Evolutionary conservation across 2,888 invertebrate species (phyloP), one percentile per base, ranked within the genome.

Genomic region (Eledona agricola): DNA sequence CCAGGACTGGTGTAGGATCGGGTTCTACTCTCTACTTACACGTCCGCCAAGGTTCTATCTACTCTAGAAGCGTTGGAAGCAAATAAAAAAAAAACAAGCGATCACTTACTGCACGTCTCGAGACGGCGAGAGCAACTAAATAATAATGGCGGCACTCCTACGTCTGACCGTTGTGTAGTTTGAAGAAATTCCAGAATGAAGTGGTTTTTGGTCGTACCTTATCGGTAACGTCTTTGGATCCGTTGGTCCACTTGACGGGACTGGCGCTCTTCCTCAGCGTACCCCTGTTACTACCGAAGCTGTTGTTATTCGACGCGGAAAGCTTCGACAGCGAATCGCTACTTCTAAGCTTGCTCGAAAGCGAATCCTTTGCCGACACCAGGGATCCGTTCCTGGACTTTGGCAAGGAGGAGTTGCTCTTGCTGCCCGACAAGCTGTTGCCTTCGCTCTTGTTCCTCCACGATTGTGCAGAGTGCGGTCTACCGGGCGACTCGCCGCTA

Each of bases 161-260:
- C 68, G 77, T 71, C 67, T 78, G 76, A 67, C 81, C 80, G 74
- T 80, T 82, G 79, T 77, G 75, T 72, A 75, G 76, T 81, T 84
- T 81, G 79, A 83, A 80, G 81, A 82, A 81, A 78, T 76, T 81
- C 87, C 86, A 87, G 81, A 86, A 85, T 77, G 82, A 81, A 64
- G 66, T 67, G 75, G 83, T 81, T 78, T 82, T 83, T 76, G 81
- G 77, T 74, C 88, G 88, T 85, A 88, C 88, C 88, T 88, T 88
- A 63, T 71, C 70, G 50, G 40, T 45, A 22, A 43, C 25, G 32
- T 25, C 56, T 53, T 38, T 55, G 45, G 28, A 50, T 35, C 13
- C 26, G 23, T 28, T 57, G 54, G 55, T 67, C 60, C 70, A 62
- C 35, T 67, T 65, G 49, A 22, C 28, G 45, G 69, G 67, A 29